Base-by-base conservation (phyloP, 2,113 vertebrate species). In the Amphilophus citrinellus region DNA sequence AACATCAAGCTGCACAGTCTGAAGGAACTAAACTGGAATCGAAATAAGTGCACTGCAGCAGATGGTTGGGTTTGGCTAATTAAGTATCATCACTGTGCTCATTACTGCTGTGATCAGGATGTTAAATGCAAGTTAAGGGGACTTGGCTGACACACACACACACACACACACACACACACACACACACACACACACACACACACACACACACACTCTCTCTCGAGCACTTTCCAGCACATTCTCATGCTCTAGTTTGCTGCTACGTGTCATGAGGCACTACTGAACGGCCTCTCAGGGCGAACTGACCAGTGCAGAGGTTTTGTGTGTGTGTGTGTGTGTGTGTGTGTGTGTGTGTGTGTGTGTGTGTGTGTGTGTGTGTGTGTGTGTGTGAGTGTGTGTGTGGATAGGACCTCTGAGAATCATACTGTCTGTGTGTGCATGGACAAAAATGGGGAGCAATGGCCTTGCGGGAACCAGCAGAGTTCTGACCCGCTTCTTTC, bases 211-310 rank as follows among this genome's bases (percentile, higher is more conserved):
- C 35, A 47, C 22, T 58, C 32, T 65, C 35, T 50, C 10, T 22
- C 60, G 39, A 42, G n/a, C 44, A 37, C 22, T 37, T 39, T 44
- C 65, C 1, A 68, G 53, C 35, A 56, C 27, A 47, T 96, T 97
- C 96, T 95, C 96, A 96, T 89, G 96, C 86, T 88, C 93, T 81
- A 77, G 78, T 84, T 84, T 76, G 83, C 83, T 57, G 66, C 90
- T 90, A 91, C 90, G 81, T 96, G 95, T 96, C 94, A 88, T 13
- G 1, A 93, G 90, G 85, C 92, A 96, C 87, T 73, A 57, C 2
- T 5, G 47, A 60, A 58, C 39, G 87, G 87, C 86, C 93, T 93
- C 90, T 86, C 62, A 78, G 84, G 27, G 5, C 1, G 7, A 0
- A 39, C 77, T 86, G 91, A 89, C 81, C 79, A 93, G 82, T 77